Evolutionary conservation across 2,797 vertebrate genomes (phyloP), one percentile per base, ranked within the genome.

Genomic region (Danio aesculapii): DNA sequence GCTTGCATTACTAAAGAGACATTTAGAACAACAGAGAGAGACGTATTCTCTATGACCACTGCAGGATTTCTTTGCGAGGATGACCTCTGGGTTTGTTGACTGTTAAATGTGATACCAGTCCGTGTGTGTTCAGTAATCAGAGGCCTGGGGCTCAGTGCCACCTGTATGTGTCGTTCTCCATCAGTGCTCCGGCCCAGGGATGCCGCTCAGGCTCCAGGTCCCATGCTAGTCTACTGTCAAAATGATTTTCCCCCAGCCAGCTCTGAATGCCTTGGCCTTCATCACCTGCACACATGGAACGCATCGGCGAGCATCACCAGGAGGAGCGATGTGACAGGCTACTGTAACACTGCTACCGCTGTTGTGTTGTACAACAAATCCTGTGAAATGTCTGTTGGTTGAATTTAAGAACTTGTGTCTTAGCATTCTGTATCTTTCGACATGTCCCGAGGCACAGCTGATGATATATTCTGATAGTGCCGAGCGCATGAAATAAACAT

Each of bases 41-140:
- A 19, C 5, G 79, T n/a, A 44, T 57, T 53, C n/a, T 43, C 57
- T 44, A n/a, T 0, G 1, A 43, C 58, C 47, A 21, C 6, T 9
- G 8, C 0, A 3, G 41, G 58, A 63, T 53, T 55, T 83, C n/a
- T 47, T 58, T 76, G 13, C 76, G 67, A 79, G 72, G 75, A 80
- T 83, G 79, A 85, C 83, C 79, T 76, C 67, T 62, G 67, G 30
- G 67, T 46, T 81, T 49, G 30, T 57, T 77, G 17, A 16, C 62
- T 19, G 57, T 74, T 80, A 74, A 83, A 86, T 80, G 81, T 74
- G 75, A 84, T 81, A 83, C 80, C 30, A 21, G 47, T 53, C 57
- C 0, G 46, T 85, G 79, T 75, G 63, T 81, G 70, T 39, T 74
- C 81, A 61, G 67, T 76, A 83, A 85, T 81, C 81, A 81, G 61